Evolutionary conservation across 2,797 vertebrate species (phyloP).

Genomic region (Austrolebias charrua): DNA sequence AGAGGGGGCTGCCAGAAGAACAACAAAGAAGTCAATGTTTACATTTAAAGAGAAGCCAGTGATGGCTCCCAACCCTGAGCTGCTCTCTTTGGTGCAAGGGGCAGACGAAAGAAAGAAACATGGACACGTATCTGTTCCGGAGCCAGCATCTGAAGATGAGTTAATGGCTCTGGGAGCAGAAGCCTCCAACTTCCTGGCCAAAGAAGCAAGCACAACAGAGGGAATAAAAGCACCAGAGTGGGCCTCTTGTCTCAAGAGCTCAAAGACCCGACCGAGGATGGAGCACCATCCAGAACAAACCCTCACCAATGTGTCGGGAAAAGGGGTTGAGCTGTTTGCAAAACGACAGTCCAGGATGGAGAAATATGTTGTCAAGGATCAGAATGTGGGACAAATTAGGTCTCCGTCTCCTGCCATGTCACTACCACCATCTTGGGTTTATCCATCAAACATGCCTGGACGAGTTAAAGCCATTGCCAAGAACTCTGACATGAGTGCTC

Average conservation of each 20-base stretch:
- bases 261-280: conserved; percentile 82
- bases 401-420: conserved; percentile 95
- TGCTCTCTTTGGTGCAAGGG: conserved; percentile 93
- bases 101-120: conserved; percentile 87
- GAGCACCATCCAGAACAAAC: conserved; percentile 87
- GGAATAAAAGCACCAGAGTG: conserved; percentile 81
- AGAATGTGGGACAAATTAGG: conserved; percentile 75
- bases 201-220: conserved; percentile 62
- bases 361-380: conserved; percentile 87
- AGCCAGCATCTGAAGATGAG: conserved; percentile 84
- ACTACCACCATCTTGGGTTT: conserved; percentile 96
- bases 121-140: conserved; percentile 80
- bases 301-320: conserved; percentile 89
- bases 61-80: conserved; percentile 91
- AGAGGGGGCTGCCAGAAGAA: conserved; percentile 79
- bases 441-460: conserved; percentile 83
- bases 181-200: conserved; percentile 90
- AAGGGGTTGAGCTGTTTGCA: conserved; percentile 94
- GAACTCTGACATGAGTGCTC: conserved; percentile 79
- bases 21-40: conserved; percentile 91
- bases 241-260: conserved; percentile 92
- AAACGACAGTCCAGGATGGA: conserved; percentile 96
- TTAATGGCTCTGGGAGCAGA: conserved; percentile 92
- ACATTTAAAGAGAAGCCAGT: conserved; percentile 96
- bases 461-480: conserved; percentile 86